These are phyloP conservation scores for Liopterus haemorrhoidalis DNA, from an alignment of 2,888 invertebrate species.

Conservation along the genomic window DNA sequence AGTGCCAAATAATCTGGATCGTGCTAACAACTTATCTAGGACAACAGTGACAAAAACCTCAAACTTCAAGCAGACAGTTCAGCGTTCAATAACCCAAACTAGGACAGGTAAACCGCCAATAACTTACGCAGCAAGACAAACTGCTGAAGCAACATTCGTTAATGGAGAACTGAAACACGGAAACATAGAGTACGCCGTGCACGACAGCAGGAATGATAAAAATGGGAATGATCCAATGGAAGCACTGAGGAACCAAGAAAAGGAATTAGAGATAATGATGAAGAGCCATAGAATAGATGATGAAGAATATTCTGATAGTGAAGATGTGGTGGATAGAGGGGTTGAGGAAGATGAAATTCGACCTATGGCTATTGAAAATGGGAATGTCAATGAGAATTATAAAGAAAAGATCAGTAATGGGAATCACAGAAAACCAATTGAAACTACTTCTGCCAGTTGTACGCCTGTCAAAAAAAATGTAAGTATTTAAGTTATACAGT, in stretches of 20 bases:
- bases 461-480: conserved; percentile 11
- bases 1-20: conserved; percentile 15
- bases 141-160: conserved; percentile 4
- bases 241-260: conserved; percentile 26
- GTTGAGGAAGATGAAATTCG: conserved; percentile 38
- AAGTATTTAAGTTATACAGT: neutral
- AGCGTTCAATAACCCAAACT: conserved; percentile 32
- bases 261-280: conserved; percentile 44
- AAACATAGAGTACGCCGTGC: conserved; percentile 13
- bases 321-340: conserved; percentile 39
- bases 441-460: conserved; percentile 11
- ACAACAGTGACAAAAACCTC: conserved; percentile 3
- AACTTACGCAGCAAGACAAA: conserved; percentile 8
- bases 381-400: conserved; percentile 36
- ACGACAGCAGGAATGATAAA: conserved; percentile 23
- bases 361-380: conserved; percentile 35
- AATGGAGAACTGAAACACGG: conserved; percentile 11
- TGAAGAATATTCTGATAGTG: conserved; percentile 45
- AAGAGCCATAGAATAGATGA: conserved; percentile 46
- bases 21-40: no score
- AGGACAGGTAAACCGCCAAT: conserved; percentile 32
- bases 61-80: conserved; percentile 11
- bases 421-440: conserved; percentile 5
- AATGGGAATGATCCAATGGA: conserved; percentile 26
- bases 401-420: conserved; percentile 8